These are phyloP conservation scores for Bradypus variegatus DNA, from an alignment of 2,797 vertebrate genomes.

Conservation along the genomic window DNA sequence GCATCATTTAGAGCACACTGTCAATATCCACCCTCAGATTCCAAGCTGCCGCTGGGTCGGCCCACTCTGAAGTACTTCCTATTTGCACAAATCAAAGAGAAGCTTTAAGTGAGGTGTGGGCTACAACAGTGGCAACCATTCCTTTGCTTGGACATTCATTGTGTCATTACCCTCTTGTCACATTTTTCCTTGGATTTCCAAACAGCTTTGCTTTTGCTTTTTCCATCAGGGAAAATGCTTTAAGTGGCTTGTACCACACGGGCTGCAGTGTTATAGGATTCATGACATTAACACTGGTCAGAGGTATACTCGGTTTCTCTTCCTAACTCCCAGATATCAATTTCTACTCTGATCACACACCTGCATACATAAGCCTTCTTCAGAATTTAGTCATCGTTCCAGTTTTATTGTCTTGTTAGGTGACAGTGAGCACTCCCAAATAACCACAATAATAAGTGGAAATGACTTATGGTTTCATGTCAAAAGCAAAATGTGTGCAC, in stretches of 20 bases:
- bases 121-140: accelerated
- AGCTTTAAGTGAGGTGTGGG: too few relatives aligned
- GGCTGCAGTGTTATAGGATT: neutral
- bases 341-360: neutral
- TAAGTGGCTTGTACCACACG: neutral
- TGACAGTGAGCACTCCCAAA: neutral
- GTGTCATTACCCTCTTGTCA: neutral
- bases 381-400: neutral
- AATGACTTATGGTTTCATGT: neutral
- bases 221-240: neutral
- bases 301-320: neutral
- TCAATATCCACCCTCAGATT: neutral
- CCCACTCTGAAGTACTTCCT: neutral
- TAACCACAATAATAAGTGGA: accelerated
- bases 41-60: neutral
- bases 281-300: neutral
- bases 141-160: neutral
- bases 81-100: neutral
- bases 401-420: neutral
- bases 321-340: neutral
- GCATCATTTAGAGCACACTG: neutral
- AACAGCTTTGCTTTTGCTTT: neutral
- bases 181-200: neutral
- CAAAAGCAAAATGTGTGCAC: neutral
- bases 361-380: neutral